phyloP scores from a whole-genome alignment of 2,113 vertebrate species.

The Symphodus melops region DNA sequence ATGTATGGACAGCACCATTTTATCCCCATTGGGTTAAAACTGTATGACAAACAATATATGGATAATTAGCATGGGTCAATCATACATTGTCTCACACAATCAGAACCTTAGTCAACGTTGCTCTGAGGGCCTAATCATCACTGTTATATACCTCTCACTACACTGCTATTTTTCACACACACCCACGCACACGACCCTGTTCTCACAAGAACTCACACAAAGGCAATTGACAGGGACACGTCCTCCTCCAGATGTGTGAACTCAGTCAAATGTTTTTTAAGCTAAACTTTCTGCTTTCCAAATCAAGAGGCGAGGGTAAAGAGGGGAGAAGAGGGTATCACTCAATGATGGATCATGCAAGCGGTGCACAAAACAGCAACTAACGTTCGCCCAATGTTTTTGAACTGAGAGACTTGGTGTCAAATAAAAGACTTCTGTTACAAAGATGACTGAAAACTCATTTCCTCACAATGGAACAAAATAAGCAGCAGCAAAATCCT shows the following conservation, averaged over 20 bases:
- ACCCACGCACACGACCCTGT: constrained; percentile 24
- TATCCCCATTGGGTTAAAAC: background rate
- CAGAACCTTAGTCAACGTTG: constrained; percentile 21
- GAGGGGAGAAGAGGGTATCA: constrained; percentile 48
- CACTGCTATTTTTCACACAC: constrained; percentile 29
- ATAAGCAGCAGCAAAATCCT: background rate
- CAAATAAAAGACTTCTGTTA: constrained; percentile 4
- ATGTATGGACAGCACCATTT: too few species aligned
- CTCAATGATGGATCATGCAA: constrained; percentile 28
- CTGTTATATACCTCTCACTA: constrained; percentile 14
- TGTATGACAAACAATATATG: background rate
- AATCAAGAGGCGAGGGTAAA: constrained; percentile 48
- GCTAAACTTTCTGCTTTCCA: constrained; percentile 46
- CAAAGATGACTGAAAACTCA: constrained; percentile 1
- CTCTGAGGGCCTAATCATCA: constrained; percentile 31
- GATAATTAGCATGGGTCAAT: constrained; percentile 6
- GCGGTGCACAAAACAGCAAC: constrained; percentile 30
- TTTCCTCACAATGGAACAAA: background rate
- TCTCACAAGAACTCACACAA: constrained; percentile 22
- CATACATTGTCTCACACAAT: constrained; percentile 30
- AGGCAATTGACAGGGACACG: constrained; percentile 34
- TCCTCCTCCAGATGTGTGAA: constrained; percentile 35
- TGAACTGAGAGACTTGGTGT: constrained; percentile 6
- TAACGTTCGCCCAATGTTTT: constrained; percentile 11
- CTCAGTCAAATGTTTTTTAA: constrained; percentile 38